Base-by-base conservation (phyloP, 2,797 vertebrate genomes). In the Channa striata region DNA sequence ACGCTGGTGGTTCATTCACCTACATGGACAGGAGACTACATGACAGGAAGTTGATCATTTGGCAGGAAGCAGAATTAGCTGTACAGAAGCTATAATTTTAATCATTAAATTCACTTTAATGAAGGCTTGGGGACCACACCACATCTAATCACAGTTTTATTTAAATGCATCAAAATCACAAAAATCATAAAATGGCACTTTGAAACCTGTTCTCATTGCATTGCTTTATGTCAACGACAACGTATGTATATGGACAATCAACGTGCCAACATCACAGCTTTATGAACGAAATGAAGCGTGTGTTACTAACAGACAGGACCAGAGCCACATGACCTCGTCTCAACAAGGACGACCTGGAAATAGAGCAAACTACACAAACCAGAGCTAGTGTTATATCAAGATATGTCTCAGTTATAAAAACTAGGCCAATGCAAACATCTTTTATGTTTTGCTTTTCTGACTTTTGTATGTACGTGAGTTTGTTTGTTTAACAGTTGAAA, bases 381-480 rank as follows among this genome's bases (percentile, higher is more conserved):
- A 30, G 25, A 60, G 72, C 36, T 67, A 42, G 51, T 80, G 65
- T 76, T 71, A 37, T 67, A 87, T 68, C 33, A 59, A 86, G 79
- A 77, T 59, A 73, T 68, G 66, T 63, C 52, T 79, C 68, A 71
- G 71, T 68, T 70, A 69, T 54, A 65, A 61, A 74, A 42, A 43
- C n/a, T 11, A 9, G 10, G 59, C 86, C 85, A 86, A 81, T 68
- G 67, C 57, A 87, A 90, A 90, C 79, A 78, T 4, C 70, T 86
- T 85, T 86, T 65, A 82, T 79, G 79, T 89, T 84, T 72, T 43
- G 59, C 50, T 79, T 83, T 71, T 58, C 49, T 36, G 7, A 48
- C 68, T 40, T 65, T 54, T 72, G 49, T 50, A 44, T 76, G 34
- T 49, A 17, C 39, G 21, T 30, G 34, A 47, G 21, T 46, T 17